A percentile compares a stretch with the other conserved stretches of the same genome.
Conservation (phyloP, 2,113 vertebrate species). For the Atlantisia rogersi region DNA sequence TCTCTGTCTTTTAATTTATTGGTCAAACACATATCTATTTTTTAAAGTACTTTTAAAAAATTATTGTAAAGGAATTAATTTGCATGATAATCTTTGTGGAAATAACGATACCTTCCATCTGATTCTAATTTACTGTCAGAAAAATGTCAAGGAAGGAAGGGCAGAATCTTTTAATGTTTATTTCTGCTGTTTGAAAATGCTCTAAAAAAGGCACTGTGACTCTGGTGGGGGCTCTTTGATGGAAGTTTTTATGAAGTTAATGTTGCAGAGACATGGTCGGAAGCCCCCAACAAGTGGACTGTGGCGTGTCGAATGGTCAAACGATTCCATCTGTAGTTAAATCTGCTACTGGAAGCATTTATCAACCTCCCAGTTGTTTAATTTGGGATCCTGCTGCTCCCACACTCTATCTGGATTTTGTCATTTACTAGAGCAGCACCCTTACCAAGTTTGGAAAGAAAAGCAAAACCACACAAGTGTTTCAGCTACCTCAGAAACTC, state of each 20-base stretch:
- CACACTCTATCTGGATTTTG: slow-evolving; percentile 61
- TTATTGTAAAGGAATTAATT: background rate
- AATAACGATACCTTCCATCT: slow-evolving; percentile 29
- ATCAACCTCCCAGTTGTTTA: slow-evolving; percentile 46
- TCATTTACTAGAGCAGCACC: slow-evolving; percentile 26
- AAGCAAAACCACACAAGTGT: background rate
- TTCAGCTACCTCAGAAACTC: background rate
- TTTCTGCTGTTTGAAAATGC: slow-evolving; percentile 42
- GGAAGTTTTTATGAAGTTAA: slow-evolving; percentile 58
- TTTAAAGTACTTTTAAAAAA: background rate
- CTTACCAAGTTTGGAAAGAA: slow-evolving; percentile 20
- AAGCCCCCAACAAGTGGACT: slow-evolving; percentile 33
- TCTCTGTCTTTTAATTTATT: background rate
- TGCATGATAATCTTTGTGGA: background rate
- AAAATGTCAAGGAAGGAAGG: slow-evolving; percentile 18
- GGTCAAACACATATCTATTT: background rate
- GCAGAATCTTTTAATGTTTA: slow-evolving; percentile 18
- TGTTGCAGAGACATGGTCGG: slow-evolving; percentile 46
- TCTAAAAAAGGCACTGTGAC: slow-evolving; percentile 6
- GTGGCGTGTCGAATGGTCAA: slow-evolving; percentile 40
- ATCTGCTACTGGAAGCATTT: slow-evolving; percentile 60
- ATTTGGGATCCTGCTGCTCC: slow-evolving; percentile 57
- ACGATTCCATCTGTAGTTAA: slow-evolving; percentile 67
- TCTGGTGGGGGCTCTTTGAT: slow-evolving; percentile 32
- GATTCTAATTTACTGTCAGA: slow-evolving; percentile 48